These are phyloP conservation scores for Cottoperca gobio DNA, from an alignment of 2,797 vertebrate genomes.

Conservation along the genomic window DNA sequence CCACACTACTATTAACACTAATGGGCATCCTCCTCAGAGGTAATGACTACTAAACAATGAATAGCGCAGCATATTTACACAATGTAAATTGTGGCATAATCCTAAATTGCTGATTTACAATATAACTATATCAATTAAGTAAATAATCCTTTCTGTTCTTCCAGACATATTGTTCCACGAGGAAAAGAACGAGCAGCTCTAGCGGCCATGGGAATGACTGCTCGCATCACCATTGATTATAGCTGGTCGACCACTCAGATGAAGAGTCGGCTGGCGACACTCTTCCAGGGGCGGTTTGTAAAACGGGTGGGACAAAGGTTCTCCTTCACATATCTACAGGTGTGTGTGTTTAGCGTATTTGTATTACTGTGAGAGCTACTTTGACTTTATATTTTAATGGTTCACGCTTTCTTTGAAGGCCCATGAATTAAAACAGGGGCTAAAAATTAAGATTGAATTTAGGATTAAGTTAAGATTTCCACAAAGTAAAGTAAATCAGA, in stretches of 20 bases:
- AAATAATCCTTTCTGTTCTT: background rate
- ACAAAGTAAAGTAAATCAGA: background rate
- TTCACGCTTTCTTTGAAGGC: background rate
- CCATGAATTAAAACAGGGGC: background rate
- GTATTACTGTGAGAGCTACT: background rate
- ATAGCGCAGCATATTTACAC: background rate
- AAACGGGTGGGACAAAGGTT: slow-evolving; percentile 43
- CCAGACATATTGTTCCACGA: slow-evolving; percentile 33
- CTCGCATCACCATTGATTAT: slow-evolving; percentile 73
- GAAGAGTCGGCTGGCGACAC: slow-evolving; percentile 56
- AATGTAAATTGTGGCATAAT: background rate
- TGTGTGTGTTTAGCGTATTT: slow-evolving; percentile 31
- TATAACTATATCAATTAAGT: background rate
- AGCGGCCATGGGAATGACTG: slow-evolving; percentile 27
- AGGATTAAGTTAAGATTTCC: background rate
- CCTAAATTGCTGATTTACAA: background rate
- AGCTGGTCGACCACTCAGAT: slow-evolving; percentile 72
- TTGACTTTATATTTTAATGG: background rate
- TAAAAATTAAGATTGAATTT: background rate
- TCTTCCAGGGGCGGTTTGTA: slow-evolving; percentile 54
- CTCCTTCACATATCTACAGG: slow-evolving; percentile 77
- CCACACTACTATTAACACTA: background rate
- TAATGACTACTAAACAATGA: no score
- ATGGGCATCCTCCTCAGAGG: background rate
- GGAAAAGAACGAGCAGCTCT: slow-evolving; percentile 34